These are phyloP conservation scores for Apus apus DNA, from an alignment of 2,113 vertebrate genomes.

Conservation along the genomic window DNA sequence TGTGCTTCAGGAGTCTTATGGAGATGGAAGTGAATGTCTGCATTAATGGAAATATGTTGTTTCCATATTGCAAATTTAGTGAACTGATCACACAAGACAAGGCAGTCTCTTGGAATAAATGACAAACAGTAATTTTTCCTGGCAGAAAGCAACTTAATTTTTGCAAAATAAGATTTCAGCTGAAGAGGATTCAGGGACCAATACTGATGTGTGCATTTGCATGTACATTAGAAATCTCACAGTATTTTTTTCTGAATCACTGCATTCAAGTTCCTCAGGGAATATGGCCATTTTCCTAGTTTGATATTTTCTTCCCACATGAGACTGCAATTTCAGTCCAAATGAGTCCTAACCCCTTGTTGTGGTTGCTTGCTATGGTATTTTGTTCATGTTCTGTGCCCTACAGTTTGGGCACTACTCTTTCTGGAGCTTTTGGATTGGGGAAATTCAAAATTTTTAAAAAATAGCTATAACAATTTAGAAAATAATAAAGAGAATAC, in stretches of 20 bases:
- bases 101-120: constrained; percentile 29
- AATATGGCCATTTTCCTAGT: not conserved
- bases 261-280: not conserved
- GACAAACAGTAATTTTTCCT: constrained; percentile 32
- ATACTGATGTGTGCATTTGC: not conserved
- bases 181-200: constrained; percentile 11
- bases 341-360: not conserved
- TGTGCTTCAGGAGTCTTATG: constrained; percentile 12
- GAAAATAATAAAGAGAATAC: not conserved
- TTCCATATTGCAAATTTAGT: not conserved
- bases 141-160: constrained; percentile 52
- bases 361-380: not conserved
- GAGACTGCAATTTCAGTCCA: not conserved
- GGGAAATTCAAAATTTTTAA: not conserved
- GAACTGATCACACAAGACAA: constrained; percentile 35
- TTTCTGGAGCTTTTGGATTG: not conserved
- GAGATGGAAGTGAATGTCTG: constrained; percentile 9
- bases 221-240: not conserved
- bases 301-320: not conserved
- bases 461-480: not conserved
- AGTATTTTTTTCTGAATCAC: not conserved
- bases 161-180: constrained; percentile 49
- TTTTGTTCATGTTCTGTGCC: not conserved
- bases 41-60: constrained; percentile 6
- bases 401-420: not conserved